These are phyloP conservation scores for Philaenus spumarius DNA, from an alignment of 1,140 invertebrate species.

Conservation along the genomic window DNA sequence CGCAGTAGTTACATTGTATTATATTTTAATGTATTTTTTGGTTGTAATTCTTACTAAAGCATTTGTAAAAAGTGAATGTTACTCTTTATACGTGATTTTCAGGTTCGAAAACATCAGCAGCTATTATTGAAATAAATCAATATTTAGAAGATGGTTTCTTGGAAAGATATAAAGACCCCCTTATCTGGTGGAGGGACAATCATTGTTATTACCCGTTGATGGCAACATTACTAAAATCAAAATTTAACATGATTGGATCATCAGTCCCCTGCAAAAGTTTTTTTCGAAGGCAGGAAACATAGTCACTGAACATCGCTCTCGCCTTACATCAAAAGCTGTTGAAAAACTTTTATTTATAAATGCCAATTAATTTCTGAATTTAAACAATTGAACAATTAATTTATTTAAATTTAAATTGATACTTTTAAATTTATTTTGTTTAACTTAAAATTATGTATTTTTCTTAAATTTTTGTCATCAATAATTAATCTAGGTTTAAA, in stretches of 20 bases:
- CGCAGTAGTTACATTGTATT: not conserved
- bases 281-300: no score
- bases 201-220: not conserved
- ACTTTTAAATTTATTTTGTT: no score
- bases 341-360: not conserved
- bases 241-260: no score
- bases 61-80: not conserved
- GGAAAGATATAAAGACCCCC: not conserved
- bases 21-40: not conserved
- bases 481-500: no score
- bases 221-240: not conserved
- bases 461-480: no score
- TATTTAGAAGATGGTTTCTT: not conserved
- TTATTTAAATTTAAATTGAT: no score
- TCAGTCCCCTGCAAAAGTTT: not conserved
- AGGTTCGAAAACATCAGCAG: not conserved
- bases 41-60: not conserved
- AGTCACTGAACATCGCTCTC: no score
- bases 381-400: no score
- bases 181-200: not conserved
- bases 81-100: no score
- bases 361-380: not conserved
- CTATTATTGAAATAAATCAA: not conserved
- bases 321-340: not conserved
- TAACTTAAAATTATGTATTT: no score